A percentile compares a stretch with the other conserved stretches of the same genome.
phyloP scores from a whole-genome alignment of 2,888 invertebrate species.

The Alentia gelatinosa region DNA sequence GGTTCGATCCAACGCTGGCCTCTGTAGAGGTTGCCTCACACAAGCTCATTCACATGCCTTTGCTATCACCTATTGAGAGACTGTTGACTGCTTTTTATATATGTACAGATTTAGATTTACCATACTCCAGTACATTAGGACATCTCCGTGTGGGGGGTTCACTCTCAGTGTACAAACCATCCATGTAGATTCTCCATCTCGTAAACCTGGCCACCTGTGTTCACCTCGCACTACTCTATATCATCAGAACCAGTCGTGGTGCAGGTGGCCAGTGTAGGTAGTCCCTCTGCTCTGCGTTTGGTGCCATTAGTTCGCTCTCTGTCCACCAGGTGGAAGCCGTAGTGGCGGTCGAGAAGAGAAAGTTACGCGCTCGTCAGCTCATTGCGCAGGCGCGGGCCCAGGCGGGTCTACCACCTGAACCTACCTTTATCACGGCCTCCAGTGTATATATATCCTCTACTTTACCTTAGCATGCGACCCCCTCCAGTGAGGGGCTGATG shows the following conservation, averaged over 20 bases:
- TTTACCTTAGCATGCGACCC: not conserved
- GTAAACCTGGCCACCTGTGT: too few species aligned
- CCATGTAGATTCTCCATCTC: too few species aligned
- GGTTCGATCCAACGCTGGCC: too few species aligned
- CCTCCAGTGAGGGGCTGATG: not conserved
- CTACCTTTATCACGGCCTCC: not conserved
- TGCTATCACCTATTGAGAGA: not conserved
- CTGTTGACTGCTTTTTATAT: not conserved
- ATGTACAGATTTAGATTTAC: not conserved
- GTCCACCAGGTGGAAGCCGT: conserved; percentile 37
- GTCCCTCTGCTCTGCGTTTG: too few species aligned
- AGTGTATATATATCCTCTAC: conserved; percentile 29
- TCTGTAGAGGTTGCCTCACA: too few species aligned
- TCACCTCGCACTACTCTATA: too few species aligned
- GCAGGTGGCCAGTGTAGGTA: too few species aligned
- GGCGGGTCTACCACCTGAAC: conserved; percentile 64
- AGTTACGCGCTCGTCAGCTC: conserved; percentile 92
- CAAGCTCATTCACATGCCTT: too few species aligned
- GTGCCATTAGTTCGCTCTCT: not conserved
- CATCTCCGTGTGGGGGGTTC: too few species aligned
- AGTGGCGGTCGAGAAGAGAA: conserved; percentile 82
- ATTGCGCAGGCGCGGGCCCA: conserved; percentile 88
- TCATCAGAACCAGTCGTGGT: too few species aligned
- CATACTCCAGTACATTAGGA: not conserved
- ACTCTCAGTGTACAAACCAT: too few species aligned